These are phyloP conservation scores for Rhynchotus rufescens DNA, from an alignment of 2,797 vertebrate species.

Conservation along the genomic window DNA sequence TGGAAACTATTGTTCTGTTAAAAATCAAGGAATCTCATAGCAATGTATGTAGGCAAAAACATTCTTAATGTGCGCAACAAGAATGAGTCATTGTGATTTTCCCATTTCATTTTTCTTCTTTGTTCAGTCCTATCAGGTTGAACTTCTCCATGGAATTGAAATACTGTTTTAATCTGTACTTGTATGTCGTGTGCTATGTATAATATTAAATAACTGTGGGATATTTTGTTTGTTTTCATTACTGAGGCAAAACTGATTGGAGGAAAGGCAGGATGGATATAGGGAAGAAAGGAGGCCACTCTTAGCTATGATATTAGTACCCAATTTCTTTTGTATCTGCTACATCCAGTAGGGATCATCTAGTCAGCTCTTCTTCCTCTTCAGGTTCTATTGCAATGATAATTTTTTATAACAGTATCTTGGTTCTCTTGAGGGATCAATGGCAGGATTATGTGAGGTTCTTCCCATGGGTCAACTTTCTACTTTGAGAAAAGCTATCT, in stretches of 20 bases:
- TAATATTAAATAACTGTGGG: not conserved
- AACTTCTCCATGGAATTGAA: not conserved
- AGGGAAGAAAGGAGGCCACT: not conserved
- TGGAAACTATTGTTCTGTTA: not conserved
- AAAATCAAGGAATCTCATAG: not conserved
- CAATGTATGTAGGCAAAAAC: not conserved
- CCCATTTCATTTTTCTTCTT: not conserved
- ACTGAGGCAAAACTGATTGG: not conserved
- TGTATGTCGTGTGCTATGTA: not conserved
- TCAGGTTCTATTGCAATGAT: not conserved
- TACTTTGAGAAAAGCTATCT: not conserved
- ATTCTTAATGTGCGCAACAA: not conserved
- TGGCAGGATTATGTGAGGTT: not conserved
- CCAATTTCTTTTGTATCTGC: constrained; percentile 11
- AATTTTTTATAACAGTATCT: not conserved
- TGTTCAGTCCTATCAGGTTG: not conserved
- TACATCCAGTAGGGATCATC: not conserved
- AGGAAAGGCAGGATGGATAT: not conserved
- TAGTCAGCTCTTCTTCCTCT: not conserved
- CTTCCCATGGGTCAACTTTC: not conserved
- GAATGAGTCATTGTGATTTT: not conserved
- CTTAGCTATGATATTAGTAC: not conserved
- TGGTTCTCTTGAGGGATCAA: not conserved
- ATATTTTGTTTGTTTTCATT: not conserved
- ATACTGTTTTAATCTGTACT: constrained; percentile 9